Evolutionary conservation across 2,113 vertebrate species (phyloP).

Genomic region (Alethe castanea): DNA sequence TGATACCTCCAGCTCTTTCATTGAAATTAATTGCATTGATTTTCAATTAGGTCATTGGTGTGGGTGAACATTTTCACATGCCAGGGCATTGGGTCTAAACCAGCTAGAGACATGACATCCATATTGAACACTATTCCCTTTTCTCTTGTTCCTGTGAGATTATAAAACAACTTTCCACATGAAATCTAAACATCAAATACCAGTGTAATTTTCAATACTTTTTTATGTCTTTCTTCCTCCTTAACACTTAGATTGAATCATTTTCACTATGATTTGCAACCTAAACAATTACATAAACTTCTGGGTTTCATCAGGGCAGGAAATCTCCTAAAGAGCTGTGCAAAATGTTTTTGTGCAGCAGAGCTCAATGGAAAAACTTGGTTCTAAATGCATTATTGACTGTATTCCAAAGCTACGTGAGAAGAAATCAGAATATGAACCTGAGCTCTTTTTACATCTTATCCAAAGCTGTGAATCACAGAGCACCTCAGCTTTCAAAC

Average conservation of each 20-base stretch:
- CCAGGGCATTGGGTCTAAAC: background rate
- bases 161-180: background rate
- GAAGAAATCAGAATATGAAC: background rate
- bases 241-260: background rate
- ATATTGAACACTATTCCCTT: background rate
- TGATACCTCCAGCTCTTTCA: background rate
- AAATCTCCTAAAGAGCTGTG: background rate
- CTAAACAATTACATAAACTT: background rate
- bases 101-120: background rate
- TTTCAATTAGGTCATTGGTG: background rate
- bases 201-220: background rate
- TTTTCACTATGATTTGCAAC: background rate
- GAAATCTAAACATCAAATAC: background rate
- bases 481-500: background rate
- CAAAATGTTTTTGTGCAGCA: background rate
- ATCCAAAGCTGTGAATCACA: background rate
- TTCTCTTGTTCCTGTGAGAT: background rate
- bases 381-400: background rate
- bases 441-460: background rate
- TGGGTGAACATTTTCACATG: background rate
- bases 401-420: background rate
- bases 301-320: background rate
- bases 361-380: background rate
- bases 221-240: background rate
- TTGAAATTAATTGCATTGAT: background rate